Percentiles rank a stretch among this genome's conserved stretches.
Evolutionary conservation across 2,888 invertebrate species (phyloP).

Genomic region (Geophilus truncorum): DNA sequence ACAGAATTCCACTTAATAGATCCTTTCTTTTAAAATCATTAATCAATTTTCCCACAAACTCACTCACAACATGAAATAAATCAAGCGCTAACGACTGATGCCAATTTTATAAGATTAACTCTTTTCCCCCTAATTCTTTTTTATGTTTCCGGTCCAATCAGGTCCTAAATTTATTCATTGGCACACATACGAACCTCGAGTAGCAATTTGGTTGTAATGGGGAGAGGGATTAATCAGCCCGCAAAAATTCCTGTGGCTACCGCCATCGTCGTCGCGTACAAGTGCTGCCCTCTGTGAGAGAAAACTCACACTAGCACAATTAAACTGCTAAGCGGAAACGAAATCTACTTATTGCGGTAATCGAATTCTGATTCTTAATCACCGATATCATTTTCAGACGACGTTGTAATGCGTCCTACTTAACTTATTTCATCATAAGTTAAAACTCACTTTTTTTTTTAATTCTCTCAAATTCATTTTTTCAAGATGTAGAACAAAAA

Average conservation of each 20-base stretch:
- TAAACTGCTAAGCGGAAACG: not conserved
- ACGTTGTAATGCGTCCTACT: not conserved
- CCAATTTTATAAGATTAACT: not conserved
- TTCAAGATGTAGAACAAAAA: no score
- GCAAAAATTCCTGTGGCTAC: constrained; percentile 22
- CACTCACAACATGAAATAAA: not conserved
- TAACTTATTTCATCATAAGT: not conserved
- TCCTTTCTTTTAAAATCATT: not conserved
- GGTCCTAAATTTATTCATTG: not conserved
- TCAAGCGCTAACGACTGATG: not conserved
- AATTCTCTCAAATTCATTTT: no score
- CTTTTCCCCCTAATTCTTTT: not conserved
- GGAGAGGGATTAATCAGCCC: constrained; percentile 19
- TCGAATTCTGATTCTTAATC: not conserved
- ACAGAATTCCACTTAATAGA: not conserved
- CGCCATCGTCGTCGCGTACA: not conserved
- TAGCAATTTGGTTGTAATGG: constrained; percentile 11
- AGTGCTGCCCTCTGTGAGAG: not conserved
- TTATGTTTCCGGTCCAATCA: constrained; percentile 22
- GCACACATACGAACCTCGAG: constrained; percentile 3
- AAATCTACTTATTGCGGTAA: not conserved
- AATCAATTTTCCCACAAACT: not conserved
- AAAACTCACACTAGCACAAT: not conserved
- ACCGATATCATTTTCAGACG: not conserved
- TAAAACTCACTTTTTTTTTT: no score